Evolutionary conservation across 2,113 vertebrate species (phyloP).

Genomic region (Crotophaga sulcirostris): DNA sequence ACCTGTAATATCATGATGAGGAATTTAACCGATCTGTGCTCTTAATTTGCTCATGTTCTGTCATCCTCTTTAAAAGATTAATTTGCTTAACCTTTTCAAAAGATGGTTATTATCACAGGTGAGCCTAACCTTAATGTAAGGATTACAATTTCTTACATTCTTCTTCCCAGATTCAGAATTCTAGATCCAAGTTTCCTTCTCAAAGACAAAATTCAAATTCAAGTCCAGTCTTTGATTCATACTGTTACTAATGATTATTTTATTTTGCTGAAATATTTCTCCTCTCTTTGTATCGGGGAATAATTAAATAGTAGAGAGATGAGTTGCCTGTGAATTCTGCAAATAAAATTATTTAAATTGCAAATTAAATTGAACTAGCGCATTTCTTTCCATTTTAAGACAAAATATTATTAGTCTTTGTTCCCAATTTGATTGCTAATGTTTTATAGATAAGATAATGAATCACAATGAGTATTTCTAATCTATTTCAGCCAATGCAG

Average conservation of each 20-base stretch:
- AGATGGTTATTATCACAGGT: background rate
- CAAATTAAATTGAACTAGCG: background rate
- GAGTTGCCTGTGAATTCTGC: background rate
- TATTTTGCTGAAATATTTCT: background rate
- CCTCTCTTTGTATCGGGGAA: background rate
- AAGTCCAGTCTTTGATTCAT: too few relatives aligned
- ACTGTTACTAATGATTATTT: background rate
- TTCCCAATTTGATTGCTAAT: background rate
- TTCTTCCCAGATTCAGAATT: background rate
- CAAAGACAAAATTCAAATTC: background rate
- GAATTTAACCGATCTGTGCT: background rate
- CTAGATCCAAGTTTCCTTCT: background rate
- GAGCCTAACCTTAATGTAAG: background rate
- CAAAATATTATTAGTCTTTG: background rate
- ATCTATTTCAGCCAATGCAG: background rate
- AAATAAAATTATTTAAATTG: background rate
- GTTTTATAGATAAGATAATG: background rate
- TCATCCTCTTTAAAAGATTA: background rate
- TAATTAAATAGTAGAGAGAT: background rate
- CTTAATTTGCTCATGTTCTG: background rate
- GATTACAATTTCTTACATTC: background rate
- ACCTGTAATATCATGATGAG: background rate
- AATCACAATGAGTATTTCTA: background rate
- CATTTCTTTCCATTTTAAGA: background rate
- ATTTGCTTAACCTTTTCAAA: background rate